Evolutionary conservation across 2,888 invertebrate genomes (phyloP).

Genomic region (Minunthozetes semirufus): DNA sequence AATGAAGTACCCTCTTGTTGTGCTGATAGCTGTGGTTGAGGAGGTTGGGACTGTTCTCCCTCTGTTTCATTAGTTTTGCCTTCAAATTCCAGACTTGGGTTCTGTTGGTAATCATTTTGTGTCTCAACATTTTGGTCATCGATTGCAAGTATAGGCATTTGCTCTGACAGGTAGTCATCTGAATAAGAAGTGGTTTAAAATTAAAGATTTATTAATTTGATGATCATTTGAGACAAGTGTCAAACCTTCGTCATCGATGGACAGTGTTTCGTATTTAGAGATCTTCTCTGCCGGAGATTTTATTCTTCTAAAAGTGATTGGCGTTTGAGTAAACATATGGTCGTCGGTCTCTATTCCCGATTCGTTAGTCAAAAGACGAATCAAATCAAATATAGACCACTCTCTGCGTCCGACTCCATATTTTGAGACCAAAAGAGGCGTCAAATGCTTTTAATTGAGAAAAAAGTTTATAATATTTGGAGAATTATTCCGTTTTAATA

Average conservation of each 20-base stretch:
- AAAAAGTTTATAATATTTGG: neutral
- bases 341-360: conserved; percentile 33
- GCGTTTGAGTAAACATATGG: conserved; percentile 31
- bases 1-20: neutral
- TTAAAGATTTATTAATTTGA: neutral
- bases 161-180: neutral
- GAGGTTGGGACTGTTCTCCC: neutral
- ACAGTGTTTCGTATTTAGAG: neutral
- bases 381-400: conserved; percentile 35
- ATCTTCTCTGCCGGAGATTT: conserved; percentile 26
- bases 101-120: neutral
- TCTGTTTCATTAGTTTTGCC: neutral
- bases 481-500: neutral
- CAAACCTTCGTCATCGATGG: neutral
- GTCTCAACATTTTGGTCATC: neutral
- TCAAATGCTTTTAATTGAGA: conserved; percentile 21
- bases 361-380: conserved; percentile 8
- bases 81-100: neutral
- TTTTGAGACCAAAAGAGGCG: conserved; percentile 7
- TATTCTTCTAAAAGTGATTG: conserved; percentile 31
- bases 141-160: neutral
- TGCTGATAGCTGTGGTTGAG: neutral
- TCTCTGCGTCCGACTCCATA: conserved; percentile 14
- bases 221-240: too few relatives aligned
- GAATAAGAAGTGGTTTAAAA: neutral